Evolutionary conservation across 1,140 invertebrate genomes (phyloP).

Genomic region (Zophobas morio): DNA sequence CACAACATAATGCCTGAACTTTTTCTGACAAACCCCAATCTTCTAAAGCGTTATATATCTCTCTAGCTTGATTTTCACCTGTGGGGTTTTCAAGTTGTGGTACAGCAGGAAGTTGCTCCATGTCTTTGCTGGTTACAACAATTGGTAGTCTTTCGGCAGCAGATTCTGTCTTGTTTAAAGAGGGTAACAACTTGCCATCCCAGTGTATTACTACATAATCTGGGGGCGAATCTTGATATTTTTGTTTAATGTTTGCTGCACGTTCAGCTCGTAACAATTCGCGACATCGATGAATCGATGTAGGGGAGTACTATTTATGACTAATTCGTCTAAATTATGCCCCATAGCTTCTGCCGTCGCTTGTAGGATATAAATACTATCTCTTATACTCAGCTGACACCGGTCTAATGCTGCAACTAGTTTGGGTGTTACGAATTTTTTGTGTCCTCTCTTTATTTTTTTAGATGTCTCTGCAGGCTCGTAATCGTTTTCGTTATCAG

Average conservation of each 20-base stretch:
- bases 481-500: too few species aligned
- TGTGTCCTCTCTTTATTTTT: slow-evolving; percentile 28
- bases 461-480: too few species aligned
- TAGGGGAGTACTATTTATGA: slow-evolving; percentile 21
- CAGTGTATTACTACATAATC: slow-evolving; percentile 54
- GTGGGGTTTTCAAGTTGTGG: too few species aligned
- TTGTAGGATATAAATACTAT: slow-evolving; percentile 52
- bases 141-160: slow-evolving; percentile 58
- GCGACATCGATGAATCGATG: slow-evolving; percentile 33
- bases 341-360: slow-evolving; percentile 49
- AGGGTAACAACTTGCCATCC: slow-evolving; percentile 58
- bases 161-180: slow-evolving; percentile 50
- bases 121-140: slow-evolving; percentile 38
- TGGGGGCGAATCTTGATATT: slow-evolving; percentile 31
- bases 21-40: too few species aligned
- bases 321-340: slow-evolving; percentile 31
- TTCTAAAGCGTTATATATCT: too few species aligned
- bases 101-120: too few species aligned
- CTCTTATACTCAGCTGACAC: slow-evolving; percentile 52
- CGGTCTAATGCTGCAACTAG: slow-evolving; percentile 52
- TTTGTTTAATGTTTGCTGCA: slow-evolving; percentile 15
- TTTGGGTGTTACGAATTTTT: slow-evolving; percentile 49
- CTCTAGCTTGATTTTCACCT: too few species aligned
- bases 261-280: slow-evolving; percentile 25
- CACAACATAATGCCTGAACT: too few species aligned